These are phyloP conservation scores for Spilogale gracilis DNA, from an alignment of 2,113 vertebrate species.

Conservation along the genomic window DNA sequence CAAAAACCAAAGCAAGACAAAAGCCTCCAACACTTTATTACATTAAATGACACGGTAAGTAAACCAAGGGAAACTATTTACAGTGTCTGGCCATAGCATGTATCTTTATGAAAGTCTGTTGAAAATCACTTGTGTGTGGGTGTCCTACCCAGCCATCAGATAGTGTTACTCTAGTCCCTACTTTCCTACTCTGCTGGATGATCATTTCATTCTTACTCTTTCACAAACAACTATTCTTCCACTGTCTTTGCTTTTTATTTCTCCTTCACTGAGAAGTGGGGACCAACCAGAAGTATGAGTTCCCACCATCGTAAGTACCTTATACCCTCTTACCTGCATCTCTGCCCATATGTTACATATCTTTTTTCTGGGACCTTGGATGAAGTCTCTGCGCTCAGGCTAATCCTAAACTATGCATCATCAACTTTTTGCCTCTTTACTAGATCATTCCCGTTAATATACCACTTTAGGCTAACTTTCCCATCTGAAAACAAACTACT, in stretches of 20 bases:
- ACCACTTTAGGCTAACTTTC: conserved; percentile 14
- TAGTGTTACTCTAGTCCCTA: not conserved
- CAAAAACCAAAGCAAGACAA: not conserved
- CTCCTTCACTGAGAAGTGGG: conserved; percentile 12
- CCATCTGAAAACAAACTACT: not conserved
- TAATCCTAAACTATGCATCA: not conserved
- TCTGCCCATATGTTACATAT: not conserved
- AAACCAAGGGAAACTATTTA: conserved; percentile 11
- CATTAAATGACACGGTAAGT: conserved; percentile 27
- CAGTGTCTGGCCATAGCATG: not conserved
- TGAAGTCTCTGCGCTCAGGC: not conserved
- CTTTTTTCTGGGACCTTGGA: not conserved
- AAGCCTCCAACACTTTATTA: not conserved
- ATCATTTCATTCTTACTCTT: not conserved
- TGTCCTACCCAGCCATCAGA: not conserved
- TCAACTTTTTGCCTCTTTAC: not conserved
- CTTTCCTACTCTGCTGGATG: not conserved
- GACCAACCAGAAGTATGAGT: not conserved
- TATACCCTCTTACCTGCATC: not conserved
- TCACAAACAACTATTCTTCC: not conserved
- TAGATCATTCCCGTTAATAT: not conserved
- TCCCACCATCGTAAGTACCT: not conserved
- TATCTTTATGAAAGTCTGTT: not conserved
- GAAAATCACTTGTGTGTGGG: not conserved
- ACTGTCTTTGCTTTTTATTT: conserved; percentile 20